Base-by-base conservation (phyloP, 2,888 invertebrate genomes). In the Caenorhabditis becei region DNA sequence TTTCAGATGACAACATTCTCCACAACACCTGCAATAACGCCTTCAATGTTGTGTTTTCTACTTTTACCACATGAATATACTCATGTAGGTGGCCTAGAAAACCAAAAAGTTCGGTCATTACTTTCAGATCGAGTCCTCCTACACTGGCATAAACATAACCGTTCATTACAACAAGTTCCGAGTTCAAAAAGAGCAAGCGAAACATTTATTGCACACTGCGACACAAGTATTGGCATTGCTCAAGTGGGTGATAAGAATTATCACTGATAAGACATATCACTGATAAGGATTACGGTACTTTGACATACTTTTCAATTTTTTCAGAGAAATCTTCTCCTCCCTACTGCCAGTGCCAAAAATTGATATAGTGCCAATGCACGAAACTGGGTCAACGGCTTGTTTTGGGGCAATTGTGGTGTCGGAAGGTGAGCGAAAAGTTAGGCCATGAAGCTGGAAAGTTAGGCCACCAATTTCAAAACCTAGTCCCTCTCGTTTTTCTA, bases 1-100 rank as follows among this genome's bases (percentile, higher is more conserved):
- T n/a, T n/a, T n/a, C 61, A 84, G 83, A 81, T 80, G 77, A 83
- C 83, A 0, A 72, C 80, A 0, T 85, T 84, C 69, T 61, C 80
- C 1, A 75, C 83, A 24, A 83, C 82, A 0, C 75, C 74, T 5
- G 70, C 80, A 1, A 79, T 86, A 11, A 71, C 74, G 3, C 83
- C 86, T 1, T 74, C 82, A 10, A 75, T 83, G 58, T 23, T 86
- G 11, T 81, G 80, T 16, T 74, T 86, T 44, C 59, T 78, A 14
- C 41, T 86, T 2, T 53, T 86, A 0, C 86, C 86, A 0, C 35
- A 63, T 14, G 86, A 86, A 66, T 86, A 82, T 49, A 51, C 69
- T 16, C 59, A 71, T 26, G 84, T 84, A 26, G 53, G 79, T 37
- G 5, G 24, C 2, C 3, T 4, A 4, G 26, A 35, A 26, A 35